A percentile compares a stretch with the other conserved stretches of the same genome.
Conservation (phyloP, 2,888 invertebrate genomes). For the Netelia melanura region DNA sequence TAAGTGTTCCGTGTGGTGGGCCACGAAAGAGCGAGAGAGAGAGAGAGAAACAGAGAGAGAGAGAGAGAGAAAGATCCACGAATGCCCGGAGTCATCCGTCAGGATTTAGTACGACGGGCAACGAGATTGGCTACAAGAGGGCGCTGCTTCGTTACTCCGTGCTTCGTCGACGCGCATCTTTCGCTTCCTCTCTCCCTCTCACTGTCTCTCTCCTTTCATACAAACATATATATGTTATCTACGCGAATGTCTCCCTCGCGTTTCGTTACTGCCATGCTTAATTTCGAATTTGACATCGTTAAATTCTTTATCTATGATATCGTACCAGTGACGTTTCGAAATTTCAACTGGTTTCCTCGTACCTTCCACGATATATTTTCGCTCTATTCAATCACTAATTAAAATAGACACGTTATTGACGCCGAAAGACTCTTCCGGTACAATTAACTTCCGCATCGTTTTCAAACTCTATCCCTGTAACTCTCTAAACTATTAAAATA, state of each 20-base stretch:
- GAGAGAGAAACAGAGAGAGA: slow-evolving; percentile 18
- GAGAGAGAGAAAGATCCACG: slow-evolving; percentile 16
- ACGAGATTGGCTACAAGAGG: slow-evolving; percentile 74
- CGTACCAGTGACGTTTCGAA: slow-evolving; percentile 10
- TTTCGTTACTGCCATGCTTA: slow-evolving; percentile 8
- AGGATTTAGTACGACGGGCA: slow-evolving; percentile 75
- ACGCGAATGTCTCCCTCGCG: no score
- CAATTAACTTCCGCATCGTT: background rate
- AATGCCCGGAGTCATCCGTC: slow-evolving; percentile 72
- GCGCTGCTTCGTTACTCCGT: slow-evolving; percentile 65
- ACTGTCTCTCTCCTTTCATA: background rate
- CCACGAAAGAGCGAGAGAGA: slow-evolving; percentile 43
- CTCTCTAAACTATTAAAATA: no score
- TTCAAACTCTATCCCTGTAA: background rate
- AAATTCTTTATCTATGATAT: background rate
- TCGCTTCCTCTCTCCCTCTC: background rate
- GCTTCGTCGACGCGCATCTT: slow-evolving; percentile 42
- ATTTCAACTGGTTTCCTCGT: background rate
- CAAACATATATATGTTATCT: background rate
- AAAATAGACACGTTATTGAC: background rate
- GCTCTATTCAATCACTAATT: background rate
- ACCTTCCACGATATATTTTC: background rate
- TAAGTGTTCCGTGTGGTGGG: slow-evolving; percentile 66
- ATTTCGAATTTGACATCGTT: background rate
- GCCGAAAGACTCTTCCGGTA: background rate